Conservation (phyloP, 2,113 vertebrate species). For the Astur gentilis region DNA sequence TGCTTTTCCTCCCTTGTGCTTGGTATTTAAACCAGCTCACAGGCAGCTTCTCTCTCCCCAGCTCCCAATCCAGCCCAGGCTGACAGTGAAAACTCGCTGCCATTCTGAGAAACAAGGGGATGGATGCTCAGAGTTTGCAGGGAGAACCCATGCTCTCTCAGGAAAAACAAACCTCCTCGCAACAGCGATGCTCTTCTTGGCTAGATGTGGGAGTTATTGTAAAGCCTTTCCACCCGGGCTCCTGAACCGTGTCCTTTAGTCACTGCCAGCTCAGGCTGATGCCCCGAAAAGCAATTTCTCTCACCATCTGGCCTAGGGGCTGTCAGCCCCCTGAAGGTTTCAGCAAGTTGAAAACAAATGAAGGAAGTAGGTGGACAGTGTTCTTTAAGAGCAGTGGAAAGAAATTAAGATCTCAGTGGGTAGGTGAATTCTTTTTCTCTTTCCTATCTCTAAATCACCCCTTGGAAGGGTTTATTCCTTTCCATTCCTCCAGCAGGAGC, state of each 20-base stretch:
- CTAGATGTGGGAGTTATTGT: not conserved
- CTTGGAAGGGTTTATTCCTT: not conserved
- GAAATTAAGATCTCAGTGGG: not conserved
- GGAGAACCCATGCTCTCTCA: not conserved
- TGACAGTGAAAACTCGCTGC: not conserved
- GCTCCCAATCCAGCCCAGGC: not conserved
- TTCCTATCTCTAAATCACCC: not conserved
- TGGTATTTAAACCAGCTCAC: not conserved
- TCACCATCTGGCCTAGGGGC: not conserved
- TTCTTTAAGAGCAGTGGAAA: not conserved
- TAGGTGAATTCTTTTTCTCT: not conserved
- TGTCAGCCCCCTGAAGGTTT: not conserved
- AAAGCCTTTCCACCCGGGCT: not conserved
- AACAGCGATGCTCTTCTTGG: not conserved
- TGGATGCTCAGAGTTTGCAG: not conserved
- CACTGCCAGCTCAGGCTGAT: not conserved
- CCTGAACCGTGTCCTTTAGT: not conserved
- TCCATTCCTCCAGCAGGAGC: not conserved
- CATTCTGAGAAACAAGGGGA: not conserved
- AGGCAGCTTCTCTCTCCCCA: not conserved
- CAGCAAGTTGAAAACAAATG: not conserved
- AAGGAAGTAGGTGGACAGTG: not conserved
- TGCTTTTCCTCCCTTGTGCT: not conserved
- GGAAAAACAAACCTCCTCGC: not conserved
- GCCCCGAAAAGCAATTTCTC: not conserved